Conservation (phyloP, 1,140 invertebrate genomes). For the Idris sp. region DNA sequence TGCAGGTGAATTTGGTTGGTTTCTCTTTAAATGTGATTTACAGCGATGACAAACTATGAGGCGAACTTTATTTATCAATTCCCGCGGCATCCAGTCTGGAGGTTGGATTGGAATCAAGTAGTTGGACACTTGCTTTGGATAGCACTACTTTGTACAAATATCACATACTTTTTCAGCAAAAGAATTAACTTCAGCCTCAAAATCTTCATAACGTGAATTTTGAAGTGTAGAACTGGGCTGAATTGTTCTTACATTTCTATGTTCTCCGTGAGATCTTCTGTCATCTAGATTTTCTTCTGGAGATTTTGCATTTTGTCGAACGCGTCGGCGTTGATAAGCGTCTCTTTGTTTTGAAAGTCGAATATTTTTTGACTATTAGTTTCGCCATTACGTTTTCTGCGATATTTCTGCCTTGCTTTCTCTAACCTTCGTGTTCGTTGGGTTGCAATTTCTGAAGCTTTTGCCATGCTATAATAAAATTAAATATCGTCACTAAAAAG, state of each 20-base stretch:
- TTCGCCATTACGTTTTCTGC: too few species aligned
- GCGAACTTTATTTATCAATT: neutral
- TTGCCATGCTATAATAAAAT: too few species aligned
- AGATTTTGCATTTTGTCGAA: neutral
- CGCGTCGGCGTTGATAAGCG: neutral
- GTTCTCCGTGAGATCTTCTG: too few species aligned
- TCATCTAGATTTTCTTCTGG: slow-evolving; percentile 4
- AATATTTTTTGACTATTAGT: too few species aligned
- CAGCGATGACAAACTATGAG: slow-evolving; percentile 8
- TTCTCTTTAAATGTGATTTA: slow-evolving; percentile 6
- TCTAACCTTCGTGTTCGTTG: too few species aligned
- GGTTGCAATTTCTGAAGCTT: too few species aligned
- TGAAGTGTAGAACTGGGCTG: slow-evolving; percentile 1
- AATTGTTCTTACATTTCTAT: neutral
- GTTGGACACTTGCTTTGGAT: neutral
- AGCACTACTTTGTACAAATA: slow-evolving; percentile 16
- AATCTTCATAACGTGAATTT: neutral
- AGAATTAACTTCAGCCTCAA: slow-evolving; percentile 8
- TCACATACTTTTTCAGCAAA: slow-evolving; percentile 17
- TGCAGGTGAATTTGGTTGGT: slow-evolving; percentile 5
- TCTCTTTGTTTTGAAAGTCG: too few species aligned
- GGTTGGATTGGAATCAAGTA: neutral
- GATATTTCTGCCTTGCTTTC: too few species aligned
- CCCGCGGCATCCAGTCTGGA: neutral
- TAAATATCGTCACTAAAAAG: too few species aligned